Percentiles rank a stretch among this genome's conserved stretches.
Conservation (phyloP, 2,888 invertebrate genomes). For the Rhingia rostrata region DNA sequence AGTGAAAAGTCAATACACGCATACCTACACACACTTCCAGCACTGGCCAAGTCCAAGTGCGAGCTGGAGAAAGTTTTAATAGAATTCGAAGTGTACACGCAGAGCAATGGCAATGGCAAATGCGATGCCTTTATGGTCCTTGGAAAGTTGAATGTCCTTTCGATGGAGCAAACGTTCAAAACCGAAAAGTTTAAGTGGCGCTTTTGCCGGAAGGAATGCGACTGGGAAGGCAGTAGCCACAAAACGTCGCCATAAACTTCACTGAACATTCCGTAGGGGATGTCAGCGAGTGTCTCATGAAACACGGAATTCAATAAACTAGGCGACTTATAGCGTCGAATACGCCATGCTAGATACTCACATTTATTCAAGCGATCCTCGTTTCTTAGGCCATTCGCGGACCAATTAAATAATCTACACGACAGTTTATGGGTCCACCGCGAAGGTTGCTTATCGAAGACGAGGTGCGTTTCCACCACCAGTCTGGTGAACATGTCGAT, state of each 20-base stretch:
- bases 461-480: slow-evolving; percentile 19
- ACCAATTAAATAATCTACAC: slow-evolving; percentile 54
- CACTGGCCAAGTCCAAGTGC: slow-evolving; percentile 31
- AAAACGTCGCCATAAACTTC: slow-evolving; percentile 47
- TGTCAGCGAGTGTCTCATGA: slow-evolving; percentile 62
- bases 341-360: slow-evolving; percentile 12
- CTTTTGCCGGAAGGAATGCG: slow-evolving; percentile 9
- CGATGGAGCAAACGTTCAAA: slow-evolving; percentile 17
- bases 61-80: slow-evolving; percentile 67
- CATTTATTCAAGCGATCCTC: slow-evolving; percentile 12
- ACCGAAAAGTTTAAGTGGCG: slow-evolving; percentile 27
- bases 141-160: slow-evolving; percentile 67
- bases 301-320: slow-evolving; percentile 57
- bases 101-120: slow-evolving; percentile 27
- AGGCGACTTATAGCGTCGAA: slow-evolving; percentile 24
- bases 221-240: slow-evolving; percentile 46
- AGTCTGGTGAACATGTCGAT: slow-evolving; percentile 39
- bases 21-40: slow-evolving; percentile 17
- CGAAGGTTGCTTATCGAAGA: slow-evolving; percentile 26
- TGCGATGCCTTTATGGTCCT: slow-evolving; percentile 43
- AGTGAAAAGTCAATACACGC: slow-evolving; percentile 71
- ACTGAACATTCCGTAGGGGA: slow-evolving; percentile 32
- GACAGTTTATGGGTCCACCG: slow-evolving; percentile 38
- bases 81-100: slow-evolving; percentile 69
- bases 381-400: not conserved